Base-by-base conservation (phyloP, 35 echinoderm and acorn worm species). In the Ptychodera flava region DNA sequence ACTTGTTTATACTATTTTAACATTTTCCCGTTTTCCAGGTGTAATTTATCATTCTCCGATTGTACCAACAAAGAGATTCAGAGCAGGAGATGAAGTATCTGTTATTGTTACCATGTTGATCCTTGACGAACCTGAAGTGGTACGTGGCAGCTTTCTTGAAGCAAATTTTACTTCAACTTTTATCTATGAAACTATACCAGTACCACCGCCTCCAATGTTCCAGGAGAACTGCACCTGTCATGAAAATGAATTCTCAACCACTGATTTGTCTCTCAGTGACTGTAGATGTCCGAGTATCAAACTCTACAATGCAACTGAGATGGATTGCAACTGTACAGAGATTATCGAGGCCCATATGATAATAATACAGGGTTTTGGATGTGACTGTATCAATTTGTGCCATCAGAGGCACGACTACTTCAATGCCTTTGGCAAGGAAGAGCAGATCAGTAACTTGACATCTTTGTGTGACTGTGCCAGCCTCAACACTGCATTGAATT, bases 311-410 rank as follows among this genome's bases (percentile, higher is more conserved):
- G 38, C 86, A 16, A 77, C 37, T 0, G 75, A 91, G 14, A 82
- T 76, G 12, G 35, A 88, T 38, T 94, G 93, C 28, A 94, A 94
- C 34, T 94, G 90, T 85, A 91, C 93, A 1, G 85, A 81, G 53
- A 12, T 64, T 12, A 22, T 64, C 22, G 6, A 6, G 22, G 79
- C 76, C 28, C 89, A 88, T 22, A 79, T 83, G 31, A 33, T 2
- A 0, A 83, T 88, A 32, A 36, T 78, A 0, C 27, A 32, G 1
- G 16, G 80, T 1, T 79, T 78, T 1, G 82, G 89, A 0, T 94
- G 93, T 83, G 87, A 88, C 34, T 94, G 93, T 82, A 88, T 94
- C 35, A 94, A 87, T 82, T 89, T 85, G 36, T 94, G 93, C 36
- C 77, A 78, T 1, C 83, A 81, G 0, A 89, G 82, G 34, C 36